These are phyloP conservation scores for Rhipidura dahli DNA, from an alignment of 2,113 vertebrate species.

Conservation along the genomic window DNA sequence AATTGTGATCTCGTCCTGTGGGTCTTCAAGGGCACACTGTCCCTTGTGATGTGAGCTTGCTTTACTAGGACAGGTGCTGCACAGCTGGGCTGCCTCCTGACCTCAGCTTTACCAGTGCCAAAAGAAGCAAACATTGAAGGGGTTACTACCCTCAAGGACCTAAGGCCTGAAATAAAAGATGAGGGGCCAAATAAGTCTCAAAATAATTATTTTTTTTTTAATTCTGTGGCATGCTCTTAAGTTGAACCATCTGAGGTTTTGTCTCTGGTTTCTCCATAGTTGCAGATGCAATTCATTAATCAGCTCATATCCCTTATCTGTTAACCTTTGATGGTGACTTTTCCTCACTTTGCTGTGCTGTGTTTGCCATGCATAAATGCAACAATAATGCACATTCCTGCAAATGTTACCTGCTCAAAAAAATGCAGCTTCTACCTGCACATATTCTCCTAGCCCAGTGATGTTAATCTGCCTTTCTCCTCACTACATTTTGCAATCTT, in stretches of 20 bases:
- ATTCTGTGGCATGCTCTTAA: background rate
- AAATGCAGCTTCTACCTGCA: background rate
- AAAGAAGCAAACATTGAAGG: background rate
- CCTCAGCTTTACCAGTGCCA: background rate
- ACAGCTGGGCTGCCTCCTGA: background rate
- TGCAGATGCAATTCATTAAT: background rate
- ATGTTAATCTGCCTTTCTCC: background rate
- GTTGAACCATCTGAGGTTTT: background rate
- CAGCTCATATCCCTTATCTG: background rate
- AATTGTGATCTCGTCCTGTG: background rate
- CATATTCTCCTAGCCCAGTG: background rate
- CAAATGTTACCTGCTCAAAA: background rate
- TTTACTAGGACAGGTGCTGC: background rate
- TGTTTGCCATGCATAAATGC: background rate
- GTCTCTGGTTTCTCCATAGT: background rate
- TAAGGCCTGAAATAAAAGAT: background rate
- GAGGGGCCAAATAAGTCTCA: background rate
- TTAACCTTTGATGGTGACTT: background rate
- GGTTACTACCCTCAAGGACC: background rate
- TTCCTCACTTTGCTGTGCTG: background rate
- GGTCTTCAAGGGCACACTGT: background rate
- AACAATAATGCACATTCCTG: background rate
- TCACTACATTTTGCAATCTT: background rate
- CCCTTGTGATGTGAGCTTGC: background rate
- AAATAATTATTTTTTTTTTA: background rate